Base-by-base conservation (phyloP, 2,888 invertebrate genomes). In the Elmis aenea region DNA sequence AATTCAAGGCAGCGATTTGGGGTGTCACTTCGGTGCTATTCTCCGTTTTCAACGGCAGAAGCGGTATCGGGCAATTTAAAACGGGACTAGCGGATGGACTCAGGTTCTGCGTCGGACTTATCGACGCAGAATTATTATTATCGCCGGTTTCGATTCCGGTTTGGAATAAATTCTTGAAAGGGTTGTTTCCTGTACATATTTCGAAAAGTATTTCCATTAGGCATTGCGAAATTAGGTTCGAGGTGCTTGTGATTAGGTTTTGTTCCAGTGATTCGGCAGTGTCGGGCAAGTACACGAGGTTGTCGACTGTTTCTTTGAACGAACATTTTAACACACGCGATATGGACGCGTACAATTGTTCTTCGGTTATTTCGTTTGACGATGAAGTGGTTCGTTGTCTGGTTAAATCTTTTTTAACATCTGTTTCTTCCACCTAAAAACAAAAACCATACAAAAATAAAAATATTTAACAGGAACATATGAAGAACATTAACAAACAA, bases 311-410 rank as follows among this genome's bases (percentile, higher is more conserved):
- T 38, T 68, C 65, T 37, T 69, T 70, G 80, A 85, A 87, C 2
- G 84, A 79, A 20, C 82, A 81, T 59, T 82, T 79, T 10, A 88
- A 67, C 35, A 88, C 78, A 55, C 81, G 75, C 2, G 81, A 80
- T 27, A 85, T 72, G 45, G 81, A 74, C 33, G 72, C 66, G 42
- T 77, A 69, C 13, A 83, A 69, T 57, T 83, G 81, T 32, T 83
- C 81, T 42, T 76, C 76, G 3, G 77, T 76, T 33, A 80, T 65
- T 59, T 83, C 83, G 8, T 73, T 72, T 43, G 73, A 71, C 3
- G 62, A 59, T 3, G 62, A 61, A 8, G 56, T 55, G 2, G 63
- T 65, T 38, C 64, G 55, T 47, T 63, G 62, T 33, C 64, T 51
- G 9, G 62, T 57, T 10, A 56, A 70, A 33, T 73, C 73, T 34